Conservation (phyloP, 2,113 vertebrate species). For the Cyanoliseus patagonus region DNA sequence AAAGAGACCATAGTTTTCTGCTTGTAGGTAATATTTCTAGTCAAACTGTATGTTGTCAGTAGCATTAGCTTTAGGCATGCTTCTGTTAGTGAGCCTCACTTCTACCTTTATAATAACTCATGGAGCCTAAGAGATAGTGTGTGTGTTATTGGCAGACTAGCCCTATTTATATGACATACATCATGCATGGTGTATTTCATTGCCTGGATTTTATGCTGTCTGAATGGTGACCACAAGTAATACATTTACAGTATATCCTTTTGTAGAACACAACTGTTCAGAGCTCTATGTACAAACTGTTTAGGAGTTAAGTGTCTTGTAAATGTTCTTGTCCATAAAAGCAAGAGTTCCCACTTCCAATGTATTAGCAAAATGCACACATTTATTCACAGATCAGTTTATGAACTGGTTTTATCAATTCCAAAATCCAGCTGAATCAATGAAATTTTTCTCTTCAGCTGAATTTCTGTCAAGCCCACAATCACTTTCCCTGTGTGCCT, state of each 20-base stretch:
- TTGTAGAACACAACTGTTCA: neutral
- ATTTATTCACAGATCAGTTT: neutral
- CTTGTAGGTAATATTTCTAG: neutral
- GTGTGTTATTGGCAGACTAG: neutral
- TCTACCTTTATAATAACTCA: neutral
- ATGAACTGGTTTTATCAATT: neutral
- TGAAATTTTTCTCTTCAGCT: neutral
- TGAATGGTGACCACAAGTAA: neutral
- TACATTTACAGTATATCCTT: neutral
- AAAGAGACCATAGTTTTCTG: neutral
- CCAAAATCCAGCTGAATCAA: conserved; percentile 6
- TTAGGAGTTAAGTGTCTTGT: neutral
- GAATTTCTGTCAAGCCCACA: conserved; percentile 40
- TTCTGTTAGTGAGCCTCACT: neutral
- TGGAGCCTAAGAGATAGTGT: neutral
- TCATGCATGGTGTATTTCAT: neutral
- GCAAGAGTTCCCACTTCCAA: neutral
- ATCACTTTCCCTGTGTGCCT: conserved; percentile 21
- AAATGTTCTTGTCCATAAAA: neutral
- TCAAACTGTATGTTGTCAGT: neutral
- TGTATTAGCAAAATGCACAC: neutral
- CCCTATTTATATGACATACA: neutral
- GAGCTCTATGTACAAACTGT: neutral
- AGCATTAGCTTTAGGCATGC: neutral
- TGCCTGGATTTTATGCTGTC: neutral